Evolutionary conservation across 2,888 invertebrate species (phyloP), one percentile per base, ranked within the genome.

Genomic region (Petrolisthes manimaculis): DNA sequence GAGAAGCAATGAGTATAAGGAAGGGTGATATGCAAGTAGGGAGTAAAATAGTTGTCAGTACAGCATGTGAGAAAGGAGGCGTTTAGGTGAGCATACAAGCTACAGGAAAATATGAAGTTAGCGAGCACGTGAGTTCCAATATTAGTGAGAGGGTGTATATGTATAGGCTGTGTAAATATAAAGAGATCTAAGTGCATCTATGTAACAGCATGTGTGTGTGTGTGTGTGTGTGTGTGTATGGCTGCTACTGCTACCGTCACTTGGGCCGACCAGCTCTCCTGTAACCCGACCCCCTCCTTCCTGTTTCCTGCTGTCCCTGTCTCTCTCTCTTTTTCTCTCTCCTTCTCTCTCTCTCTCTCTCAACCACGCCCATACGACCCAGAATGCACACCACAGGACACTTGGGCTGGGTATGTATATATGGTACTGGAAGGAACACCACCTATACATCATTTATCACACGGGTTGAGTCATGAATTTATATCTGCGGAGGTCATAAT

Each of bases 211-310:
- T 61, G 61, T 61, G 14, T 61, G 61, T 61, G 61, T 61, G 61
- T 61, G 61, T 61, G 61, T 61, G 61, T 61, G 61, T 61, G 61
- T 71, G 71, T 71, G 71, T 71, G 71, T 12, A 18, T 71, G 12
- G 5, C 5, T 5, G 5, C 9, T 18, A 71, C 9, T 71, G 71
- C 5, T 8, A 5, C 71, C 71, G 12, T 71, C 71, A 12, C 71
- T 71, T n/a, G 8, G 51, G n/a, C 74, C 74, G 74, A 67, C 74
- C 83, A 83, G 83, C 83, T 53, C n/a, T n/a, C 83, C 74, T n/a
- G 83, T 74, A 83, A 83, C 67, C 83, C 83, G 83, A 83, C 54
- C 74, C 83, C 54, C 55, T 75, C 54, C 75, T 84, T 84, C 75
- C 75, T 75, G 74, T 84, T 84, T 84, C 74, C 75, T 84, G 74